A percentile compares a stretch with the other conserved stretches of the same genome.
phyloP scores from a whole-genome alignment of 2,888 invertebrate genomes.

The Perithous albicinctus region DNA sequence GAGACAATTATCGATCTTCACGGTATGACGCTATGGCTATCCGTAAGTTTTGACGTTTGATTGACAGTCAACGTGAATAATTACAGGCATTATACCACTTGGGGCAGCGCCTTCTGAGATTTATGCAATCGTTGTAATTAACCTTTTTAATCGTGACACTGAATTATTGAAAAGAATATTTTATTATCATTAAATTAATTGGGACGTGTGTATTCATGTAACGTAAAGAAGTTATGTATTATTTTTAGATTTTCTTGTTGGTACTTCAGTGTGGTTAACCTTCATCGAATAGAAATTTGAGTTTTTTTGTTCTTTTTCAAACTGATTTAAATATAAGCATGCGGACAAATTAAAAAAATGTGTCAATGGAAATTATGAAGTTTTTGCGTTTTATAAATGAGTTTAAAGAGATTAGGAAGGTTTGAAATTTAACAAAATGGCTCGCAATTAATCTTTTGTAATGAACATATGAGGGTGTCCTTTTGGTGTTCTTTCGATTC shows the following conservation, averaged over 20 bases:
- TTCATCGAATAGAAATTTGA: neutral
- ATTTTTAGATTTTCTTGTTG: neutral
- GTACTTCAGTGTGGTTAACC: neutral
- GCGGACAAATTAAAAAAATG: too few species aligned
- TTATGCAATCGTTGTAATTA: constrained; percentile 28
- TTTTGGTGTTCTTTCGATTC: too few species aligned
- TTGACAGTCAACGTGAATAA: constrained; percentile 43
- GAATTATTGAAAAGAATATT: neutral
- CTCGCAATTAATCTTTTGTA: too few species aligned
- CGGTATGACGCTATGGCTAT: constrained; percentile 8
- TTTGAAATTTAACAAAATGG: too few species aligned
- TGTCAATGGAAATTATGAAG: too few species aligned
- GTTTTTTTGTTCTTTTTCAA: neutral
- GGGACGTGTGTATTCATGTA: neutral
- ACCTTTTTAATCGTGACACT: neutral
- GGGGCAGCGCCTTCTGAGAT: neutral
- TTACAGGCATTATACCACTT: constrained; percentile 27
- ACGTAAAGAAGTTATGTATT: neutral
- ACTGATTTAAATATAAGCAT: neutral
- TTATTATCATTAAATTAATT: neutral
- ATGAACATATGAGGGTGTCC: too few species aligned
- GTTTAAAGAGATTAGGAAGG: too few species aligned
- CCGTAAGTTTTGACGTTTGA: constrained; percentile 45
- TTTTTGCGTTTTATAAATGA: too few species aligned
- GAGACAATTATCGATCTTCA: constrained; percentile 51